Evolutionary conservation across 2,888 invertebrate species (phyloP), one percentile per base, ranked within the genome.

Genomic region (Harpagoxenus sublaevis): DNA sequence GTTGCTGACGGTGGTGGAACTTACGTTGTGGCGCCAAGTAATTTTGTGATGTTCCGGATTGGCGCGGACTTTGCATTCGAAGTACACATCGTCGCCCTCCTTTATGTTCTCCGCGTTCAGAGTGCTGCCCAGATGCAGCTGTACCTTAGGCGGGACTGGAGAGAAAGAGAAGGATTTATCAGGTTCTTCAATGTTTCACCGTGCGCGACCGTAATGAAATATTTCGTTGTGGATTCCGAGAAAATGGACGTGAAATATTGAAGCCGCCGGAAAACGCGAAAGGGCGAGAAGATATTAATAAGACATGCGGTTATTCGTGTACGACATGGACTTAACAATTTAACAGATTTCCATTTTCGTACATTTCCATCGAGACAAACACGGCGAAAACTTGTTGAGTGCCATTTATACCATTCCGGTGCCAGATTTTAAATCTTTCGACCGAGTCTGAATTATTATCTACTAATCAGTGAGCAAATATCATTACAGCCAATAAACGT

Each of bases 31-130:
- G 92, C 96, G 97, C 97, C 97, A 97, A 88, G 97, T 96, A 92
- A 97, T 97, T 93, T 97, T 97, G 94, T 97, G 97, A 92, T 97
- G 97, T 93, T 96, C 96, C 65, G 97, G 97, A 95, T 97, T 97
- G 77, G 97, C 97, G 92, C 96, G 96, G 92, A 97, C 97, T 95
- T 97, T 97, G 95, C 97, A 97, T 95, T 97, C 97, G 94, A 97
- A 97, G 95, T 97, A 97, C 79, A 97, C 97, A 94, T 97, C 97
- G 93, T 97, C 97, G 87, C 97, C 97, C 95, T 97, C 97, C 94
- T 97, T 97, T 92, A 97, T 97, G 94, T 97, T 97, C 92, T 97
- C 97, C 65, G 97, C 97, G 92, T 97, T 97, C 90, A 97, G 95
- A 65, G 97, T 97, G 92, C 97, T 97, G 89, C 97, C 97, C 91